Percentiles rank a stretch among this genome's conserved stretches.
Evolutionary conservation across 2,888 invertebrate species (phyloP).

Genomic region (Xanthia togata): DNA sequence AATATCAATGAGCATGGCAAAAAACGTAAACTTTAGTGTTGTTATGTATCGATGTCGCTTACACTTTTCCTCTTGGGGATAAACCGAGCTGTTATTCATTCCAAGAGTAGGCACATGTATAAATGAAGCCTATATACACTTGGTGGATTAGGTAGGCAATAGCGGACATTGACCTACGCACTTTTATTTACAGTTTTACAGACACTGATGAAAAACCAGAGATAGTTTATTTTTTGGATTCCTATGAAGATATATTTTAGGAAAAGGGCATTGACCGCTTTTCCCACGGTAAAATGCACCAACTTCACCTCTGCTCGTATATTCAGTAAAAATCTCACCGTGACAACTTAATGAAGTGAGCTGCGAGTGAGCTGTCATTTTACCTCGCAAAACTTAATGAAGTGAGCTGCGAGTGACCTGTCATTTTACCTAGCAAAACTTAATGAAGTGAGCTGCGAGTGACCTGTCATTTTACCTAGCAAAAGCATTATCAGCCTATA

Average conservation of each 20-base stretch:
- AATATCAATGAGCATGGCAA: conserved; percentile 19
- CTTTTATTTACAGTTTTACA: neutral
- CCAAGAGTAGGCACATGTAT: neutral
- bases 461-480: too few relatives aligned
- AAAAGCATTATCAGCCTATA: too few relatives aligned
- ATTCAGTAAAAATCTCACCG: too few relatives aligned
- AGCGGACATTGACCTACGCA: neutral
- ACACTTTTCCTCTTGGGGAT: conserved; percentile 37
- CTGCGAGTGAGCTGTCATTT: too few relatives aligned
- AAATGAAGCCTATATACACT: neutral
- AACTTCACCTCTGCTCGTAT: neutral
- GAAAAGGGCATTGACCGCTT: too few relatives aligned
- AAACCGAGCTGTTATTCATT: conserved; percentile 14
- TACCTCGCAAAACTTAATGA: too few relatives aligned
- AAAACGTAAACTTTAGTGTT: neutral
- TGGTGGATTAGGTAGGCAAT: neutral
- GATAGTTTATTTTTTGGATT: too few relatives aligned
- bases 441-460: too few relatives aligned
- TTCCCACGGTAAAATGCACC: neutral
- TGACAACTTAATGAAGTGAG: too few relatives aligned
- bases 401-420: too few relatives aligned
- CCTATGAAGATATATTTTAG: neutral
- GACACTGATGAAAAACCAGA: neutral
- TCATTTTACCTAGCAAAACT: too few relatives aligned
- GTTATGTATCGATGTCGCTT: neutral